Base-by-base conservation (phyloP, 2,888 invertebrate genomes). In the Cactoblastis cactorum region DNA sequence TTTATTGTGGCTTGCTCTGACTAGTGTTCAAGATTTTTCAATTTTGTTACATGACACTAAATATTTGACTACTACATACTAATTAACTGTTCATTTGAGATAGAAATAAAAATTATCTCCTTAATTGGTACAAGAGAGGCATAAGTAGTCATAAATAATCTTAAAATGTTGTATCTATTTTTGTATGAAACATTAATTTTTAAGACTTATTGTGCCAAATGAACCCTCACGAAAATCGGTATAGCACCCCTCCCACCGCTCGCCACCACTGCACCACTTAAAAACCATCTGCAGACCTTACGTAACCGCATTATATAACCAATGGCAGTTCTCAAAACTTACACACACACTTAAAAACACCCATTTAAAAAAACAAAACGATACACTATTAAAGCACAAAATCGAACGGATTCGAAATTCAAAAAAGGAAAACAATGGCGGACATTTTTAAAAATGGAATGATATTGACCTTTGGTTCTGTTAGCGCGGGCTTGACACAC, bases 401-500 rank as follows among this genome's bases (percentile, higher is more conserved):
- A 43, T 51, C 35, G 53, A 56, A 45, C 18, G 47, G 53, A 55
- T 55, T 54, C 56, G 45, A 59, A 62, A 58, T 65, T 61, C 52
- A 53, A 65, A 67, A 63, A 57, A 63, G 28, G 8, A 28, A 58
- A 61, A 73, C 71, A 59, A 76, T 75, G 71, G 71, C 66, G 61
- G 68, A 48, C 56, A 55, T 51, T 22, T 51, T 22, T n/a, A 52
- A 63, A 62, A 62, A 57, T 52, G 45, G n/a, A 63, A 55, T 58
- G 66, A 80, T 80, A 84, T 78, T 80, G 69, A 88, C 87, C 87
- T 87, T 81, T 63, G 61, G 69, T 69, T 66, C 61, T 62, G 72
- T 64, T 63, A 77, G 70, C 74, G 75, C 71, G 77, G 74, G 82
- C 83, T 83, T 76, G 73, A 83, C 85, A 81, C 88, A 86, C 88